phyloP scores from a whole-genome alignment of 2,113 vertebrate genomes.

The Ancistrus triradiatus region DNA sequence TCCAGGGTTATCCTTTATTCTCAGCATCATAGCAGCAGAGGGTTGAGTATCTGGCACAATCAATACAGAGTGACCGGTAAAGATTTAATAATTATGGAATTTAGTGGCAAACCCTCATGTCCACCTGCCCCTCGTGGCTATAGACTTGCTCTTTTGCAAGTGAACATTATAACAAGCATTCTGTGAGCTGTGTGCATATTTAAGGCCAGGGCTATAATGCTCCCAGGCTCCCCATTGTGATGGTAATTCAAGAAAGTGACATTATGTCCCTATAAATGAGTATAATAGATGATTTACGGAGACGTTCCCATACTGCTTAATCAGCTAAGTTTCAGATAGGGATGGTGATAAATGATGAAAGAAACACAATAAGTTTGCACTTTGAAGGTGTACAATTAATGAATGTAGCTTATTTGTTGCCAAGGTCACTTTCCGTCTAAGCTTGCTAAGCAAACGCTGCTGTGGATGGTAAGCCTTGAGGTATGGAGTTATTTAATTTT shows the following conservation, averaged over 20 bases:
- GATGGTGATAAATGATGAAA: no score
- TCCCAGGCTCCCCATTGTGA: conserved; percentile 30
- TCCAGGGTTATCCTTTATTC: no score
- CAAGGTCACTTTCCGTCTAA: no score
- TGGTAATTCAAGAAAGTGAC: conserved; percentile 27
- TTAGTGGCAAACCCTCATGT: conserved; percentile 20
- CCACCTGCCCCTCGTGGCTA: background rate
- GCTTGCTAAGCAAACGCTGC: no score
- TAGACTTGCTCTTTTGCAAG: conserved; percentile 40
- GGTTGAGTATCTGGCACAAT: background rate
- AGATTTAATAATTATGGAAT: conserved; percentile 19
- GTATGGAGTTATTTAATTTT: no score
- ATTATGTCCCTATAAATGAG: conserved; percentile 40
- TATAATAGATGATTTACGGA: background rate
- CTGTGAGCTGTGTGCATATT: conserved; percentile 39
- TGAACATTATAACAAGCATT: conserved; percentile 43
- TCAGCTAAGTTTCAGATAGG: no score
- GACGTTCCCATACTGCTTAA: conserved; percentile 11
- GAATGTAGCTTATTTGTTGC: no score
- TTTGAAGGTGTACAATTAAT: no score
- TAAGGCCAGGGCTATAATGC: conserved; percentile 33
- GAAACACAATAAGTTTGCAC: no score
- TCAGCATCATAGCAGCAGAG: background rate
- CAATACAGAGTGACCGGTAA: conserved; percentile 6
- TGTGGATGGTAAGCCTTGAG: no score